These are phyloP conservation scores for Myotis planiceps DNA, from an alignment of 2,797 vertebrate genomes.

Conservation along the genomic window DNA sequence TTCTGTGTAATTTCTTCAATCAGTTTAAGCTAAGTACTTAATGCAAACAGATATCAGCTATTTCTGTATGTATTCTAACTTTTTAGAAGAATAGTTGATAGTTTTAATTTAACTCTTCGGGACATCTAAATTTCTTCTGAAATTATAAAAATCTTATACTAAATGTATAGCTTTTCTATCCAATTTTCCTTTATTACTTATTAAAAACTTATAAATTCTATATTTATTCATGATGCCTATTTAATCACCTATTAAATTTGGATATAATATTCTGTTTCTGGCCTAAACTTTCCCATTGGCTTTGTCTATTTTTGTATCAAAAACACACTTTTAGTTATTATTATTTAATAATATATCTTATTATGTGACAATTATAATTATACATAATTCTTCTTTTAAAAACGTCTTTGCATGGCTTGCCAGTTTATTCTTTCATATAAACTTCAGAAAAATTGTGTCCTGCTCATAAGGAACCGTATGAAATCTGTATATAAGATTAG, in stretches of 20 bases:
- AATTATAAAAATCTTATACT: neutral
- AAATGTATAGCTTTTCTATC: neutral
- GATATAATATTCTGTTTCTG: neutral
- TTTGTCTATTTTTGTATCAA: neutral
- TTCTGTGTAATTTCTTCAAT: neutral
- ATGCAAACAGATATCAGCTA: neutral
- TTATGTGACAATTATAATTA: neutral
- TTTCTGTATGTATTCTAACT: neutral
- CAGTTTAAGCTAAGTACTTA: neutral
- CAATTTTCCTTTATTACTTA: neutral
- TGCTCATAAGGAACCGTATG: neutral
- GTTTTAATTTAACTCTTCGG: neutral
- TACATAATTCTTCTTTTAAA: neutral
- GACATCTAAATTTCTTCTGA: neutral
- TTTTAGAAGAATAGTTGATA: neutral
- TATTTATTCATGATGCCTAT: neutral
- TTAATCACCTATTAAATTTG: neutral
- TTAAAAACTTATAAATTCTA: neutral
- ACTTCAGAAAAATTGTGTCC: neutral
- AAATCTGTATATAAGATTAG: neutral
- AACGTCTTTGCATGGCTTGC: neutral
- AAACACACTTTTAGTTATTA: neutral
- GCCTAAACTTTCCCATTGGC: neutral
- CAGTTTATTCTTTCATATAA: neutral
- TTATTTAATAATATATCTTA: neutral